phyloP scores from a whole-genome alignment of 2,113 vertebrate genomes.

The Eupsittula cactorum region DNA sequence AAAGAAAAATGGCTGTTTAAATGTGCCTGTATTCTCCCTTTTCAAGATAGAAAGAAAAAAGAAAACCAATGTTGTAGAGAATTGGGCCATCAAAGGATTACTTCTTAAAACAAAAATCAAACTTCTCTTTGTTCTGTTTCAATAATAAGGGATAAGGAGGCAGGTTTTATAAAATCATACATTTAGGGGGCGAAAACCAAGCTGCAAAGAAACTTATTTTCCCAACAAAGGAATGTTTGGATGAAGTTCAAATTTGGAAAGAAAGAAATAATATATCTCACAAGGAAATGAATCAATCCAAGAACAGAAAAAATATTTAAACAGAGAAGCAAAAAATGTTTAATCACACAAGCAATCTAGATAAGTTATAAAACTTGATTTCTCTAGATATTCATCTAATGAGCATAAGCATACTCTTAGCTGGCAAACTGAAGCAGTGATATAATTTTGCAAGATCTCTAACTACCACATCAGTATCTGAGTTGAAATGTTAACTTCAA shows the following conservation, averaged over 20 bases:
- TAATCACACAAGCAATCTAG: background rate
- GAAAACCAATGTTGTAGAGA: background rate
- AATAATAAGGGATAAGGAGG: background rate
- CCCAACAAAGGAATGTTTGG: background rate
- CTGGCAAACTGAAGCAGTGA: background rate
- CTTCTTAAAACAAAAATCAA: constrained; percentile 4
- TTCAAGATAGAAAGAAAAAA: background rate
- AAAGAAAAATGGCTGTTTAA: no score
- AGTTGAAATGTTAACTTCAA: background rate
- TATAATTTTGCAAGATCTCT: background rate
- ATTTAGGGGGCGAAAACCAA: background rate
- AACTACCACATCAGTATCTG: background rate
- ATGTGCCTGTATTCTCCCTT: background rate
- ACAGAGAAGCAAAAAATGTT: background rate
- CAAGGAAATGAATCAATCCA: background rate
- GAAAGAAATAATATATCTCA: background rate
- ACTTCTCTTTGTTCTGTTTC: background rate
- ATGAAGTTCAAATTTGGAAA: background rate
- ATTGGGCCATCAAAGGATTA: constrained; percentile 19
- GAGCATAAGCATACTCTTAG: background rate
- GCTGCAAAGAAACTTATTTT: background rate
- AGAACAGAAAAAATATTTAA: background rate
- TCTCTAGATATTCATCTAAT: background rate
- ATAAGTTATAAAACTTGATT: background rate
- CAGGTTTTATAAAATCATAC: background rate